These are phyloP conservation scores for Cerastoderma edule DNA, from an alignment of 2,888 invertebrate genomes.

Conservation along the genomic window DNA sequence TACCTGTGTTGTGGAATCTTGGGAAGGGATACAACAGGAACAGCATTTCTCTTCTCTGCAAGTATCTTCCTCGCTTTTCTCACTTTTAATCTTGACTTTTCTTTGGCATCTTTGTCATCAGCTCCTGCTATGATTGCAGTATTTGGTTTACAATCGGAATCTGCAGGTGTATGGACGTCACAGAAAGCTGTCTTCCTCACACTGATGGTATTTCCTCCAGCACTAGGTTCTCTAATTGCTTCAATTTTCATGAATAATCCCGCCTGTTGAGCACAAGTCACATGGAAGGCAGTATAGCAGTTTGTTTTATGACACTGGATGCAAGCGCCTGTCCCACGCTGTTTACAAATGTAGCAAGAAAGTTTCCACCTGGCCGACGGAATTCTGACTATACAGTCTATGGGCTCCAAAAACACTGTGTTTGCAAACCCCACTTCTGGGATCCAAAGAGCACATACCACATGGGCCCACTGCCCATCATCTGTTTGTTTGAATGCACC, in stretches of 20 bases:
- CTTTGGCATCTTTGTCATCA: slow-evolving; percentile 81
- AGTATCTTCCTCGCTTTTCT: slow-evolving; percentile 93
- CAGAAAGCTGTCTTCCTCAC: slow-evolving; percentile 98
- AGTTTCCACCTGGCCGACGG: slow-evolving; percentile 97
- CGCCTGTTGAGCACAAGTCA: slow-evolving; percentile 98
- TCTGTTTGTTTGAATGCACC: slow-evolving; percentile 99
- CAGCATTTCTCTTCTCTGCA: slow-evolving; percentile 94
- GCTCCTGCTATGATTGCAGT: slow-evolving; percentile 63
- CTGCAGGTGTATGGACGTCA: slow-evolving; percentile 94
- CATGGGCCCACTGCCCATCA: slow-evolving; percentile 98
- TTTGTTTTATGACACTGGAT: slow-evolving; percentile 98
- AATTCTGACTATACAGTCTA: slow-evolving; percentile 98
- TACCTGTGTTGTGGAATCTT: slow-evolving; percentile 88
- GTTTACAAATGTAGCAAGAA: slow-evolving; percentile 97
- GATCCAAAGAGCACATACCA: slow-evolving; percentile 99
- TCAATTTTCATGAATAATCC: slow-evolving; percentile 93
- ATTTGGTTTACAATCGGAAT: slow-evolving; percentile 75
- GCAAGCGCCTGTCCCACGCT: slow-evolving; percentile 92
- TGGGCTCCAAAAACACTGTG: slow-evolving; percentile 97
- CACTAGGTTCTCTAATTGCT: slow-evolving; percentile 88
- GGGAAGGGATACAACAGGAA: slow-evolving; percentile 96
- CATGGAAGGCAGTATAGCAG: slow-evolving; percentile 99
- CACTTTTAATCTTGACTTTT: slow-evolving; percentile 89
- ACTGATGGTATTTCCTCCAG: slow-evolving; percentile 73
- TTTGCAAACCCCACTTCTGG: slow-evolving; percentile 98